Base-by-base conservation (phyloP, 92 coral and sea anemone species). In the Epizoanthus ramosus region DNA sequence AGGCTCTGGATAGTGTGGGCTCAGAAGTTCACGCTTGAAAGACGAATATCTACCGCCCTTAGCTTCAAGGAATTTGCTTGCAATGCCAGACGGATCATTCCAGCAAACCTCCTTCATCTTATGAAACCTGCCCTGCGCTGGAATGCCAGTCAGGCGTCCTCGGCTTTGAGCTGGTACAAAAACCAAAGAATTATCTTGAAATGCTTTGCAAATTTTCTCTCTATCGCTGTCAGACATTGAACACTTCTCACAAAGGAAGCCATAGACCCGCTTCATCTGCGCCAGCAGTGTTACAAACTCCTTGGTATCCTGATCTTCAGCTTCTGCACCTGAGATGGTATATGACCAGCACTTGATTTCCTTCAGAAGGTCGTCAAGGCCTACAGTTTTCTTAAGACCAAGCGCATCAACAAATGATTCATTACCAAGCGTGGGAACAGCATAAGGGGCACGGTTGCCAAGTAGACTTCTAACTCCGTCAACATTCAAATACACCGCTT, bases 61-160 rank as follows among this genome's bases (percentile, higher is more conserved):
- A 18, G 79, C 70, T 45, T 14, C 58, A 12, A 72, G 74, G 16
- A 86, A 83, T 54, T 85, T 80, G 68, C 19, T 18, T 28, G 86
- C 77, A 19, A 95, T 72, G 58, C 54, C 91, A 2, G 97, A 90
- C 14, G 98, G 98, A 73, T 95, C 98, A 23, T 74, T 66, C 98
- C 98, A 95, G 69, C 92, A 95, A 28, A 95, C 93, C 57, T 89
- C 94, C 80, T 95, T 95, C 77, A 59, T 82, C 24, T 75, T 54
- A 37, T 76, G 65, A 84, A 95, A 95, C 5, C 43, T 71, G 13
- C 91, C 98, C 21, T 22, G 3, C 31, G 58, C 14, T 31, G 57
- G 72, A 24, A 17, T 74, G 23, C 21, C 76, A n/a, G 14, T 4
- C 23, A 53, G 31, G 9, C 21, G 63, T 28, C 13, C n/a, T 37